Conservation (phyloP, 2,113 vertebrate genomes). For the Phylloscopus trochilus region DNA sequence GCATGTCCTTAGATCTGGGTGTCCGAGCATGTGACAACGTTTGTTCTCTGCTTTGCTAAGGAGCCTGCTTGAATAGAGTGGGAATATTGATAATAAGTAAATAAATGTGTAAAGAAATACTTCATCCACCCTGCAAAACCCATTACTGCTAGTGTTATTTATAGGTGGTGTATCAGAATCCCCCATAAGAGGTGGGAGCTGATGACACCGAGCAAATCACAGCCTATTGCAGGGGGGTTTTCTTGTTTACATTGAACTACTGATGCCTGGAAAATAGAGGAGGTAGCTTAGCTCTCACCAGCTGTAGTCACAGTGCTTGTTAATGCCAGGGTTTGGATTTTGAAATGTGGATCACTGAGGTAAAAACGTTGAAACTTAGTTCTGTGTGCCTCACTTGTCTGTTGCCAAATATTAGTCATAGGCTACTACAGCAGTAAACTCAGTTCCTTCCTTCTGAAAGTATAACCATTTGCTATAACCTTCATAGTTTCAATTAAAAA, state of each 20-base stretch:
- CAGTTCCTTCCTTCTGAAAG: background rate
- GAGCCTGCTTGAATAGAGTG: background rate
- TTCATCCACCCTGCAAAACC: background rate
- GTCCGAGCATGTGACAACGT: background rate
- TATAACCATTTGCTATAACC: background rate
- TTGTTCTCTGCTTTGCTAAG: background rate
- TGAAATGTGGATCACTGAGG: background rate
- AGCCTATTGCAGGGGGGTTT: background rate
- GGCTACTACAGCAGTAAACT: background rate
- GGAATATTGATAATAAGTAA: background rate
- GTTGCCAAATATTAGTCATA: background rate
- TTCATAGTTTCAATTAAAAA: slow-evolving; percentile 60
- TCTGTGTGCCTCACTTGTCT: background rate
- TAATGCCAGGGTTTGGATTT: background rate
- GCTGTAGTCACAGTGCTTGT: background rate
- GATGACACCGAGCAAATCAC: background rate
- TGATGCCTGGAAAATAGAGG: background rate
- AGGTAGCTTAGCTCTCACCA: background rate
- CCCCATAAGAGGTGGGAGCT: background rate
- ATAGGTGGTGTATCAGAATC: background rate
- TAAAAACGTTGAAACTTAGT: background rate
- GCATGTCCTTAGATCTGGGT: background rate
- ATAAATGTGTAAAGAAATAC: background rate
- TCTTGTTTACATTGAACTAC: background rate
- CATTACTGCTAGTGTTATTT: background rate